A percentile compares a stretch with the other conserved stretches of the same genome.
These are phyloP conservation scores for Ifrita kowaldi DNA, from an alignment of 2,113 vertebrate species.

Conservation along the genomic window DNA sequence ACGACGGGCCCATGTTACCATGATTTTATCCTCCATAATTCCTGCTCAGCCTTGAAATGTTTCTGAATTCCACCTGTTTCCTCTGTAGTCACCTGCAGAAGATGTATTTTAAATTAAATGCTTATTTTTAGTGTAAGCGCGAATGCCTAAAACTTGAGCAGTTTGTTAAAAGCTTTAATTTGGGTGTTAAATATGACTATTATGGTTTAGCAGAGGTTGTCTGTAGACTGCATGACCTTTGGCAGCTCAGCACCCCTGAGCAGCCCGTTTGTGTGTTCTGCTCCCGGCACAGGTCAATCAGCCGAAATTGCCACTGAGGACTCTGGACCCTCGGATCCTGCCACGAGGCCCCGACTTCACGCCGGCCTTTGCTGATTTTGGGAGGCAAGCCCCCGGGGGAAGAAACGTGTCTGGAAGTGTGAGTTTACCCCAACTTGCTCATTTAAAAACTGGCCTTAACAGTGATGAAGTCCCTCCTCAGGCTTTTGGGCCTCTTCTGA, in stretches of 20 bases:
- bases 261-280: background rate
- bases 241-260: background rate
- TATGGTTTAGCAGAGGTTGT: background rate
- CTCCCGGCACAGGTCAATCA: conserved; percentile 84
- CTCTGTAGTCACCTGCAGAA: background rate
- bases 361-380: conserved; percentile 95
- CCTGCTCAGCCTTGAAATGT: background rate
- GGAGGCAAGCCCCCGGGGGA: conserved; percentile 83
- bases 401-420: conserved; percentile 87
- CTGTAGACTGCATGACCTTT: accelerated
- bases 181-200: accelerated
- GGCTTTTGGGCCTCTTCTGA: background rate
- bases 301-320: conserved; percentile 84
- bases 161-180: background rate
- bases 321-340: conserved; percentile 86
- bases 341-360: conserved; percentile 95
- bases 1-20: accelerated
- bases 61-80: background rate
- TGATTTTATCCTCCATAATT: background rate
- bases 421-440: conserved; percentile 41
- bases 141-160: background rate
- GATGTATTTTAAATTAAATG: background rate
- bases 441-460: background rate
- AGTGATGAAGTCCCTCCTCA: background rate
- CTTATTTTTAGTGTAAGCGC: accelerated